phyloP scores from a whole-genome alignment of 2,888 invertebrate genomes.

The Spodoptera picta region DNA sequence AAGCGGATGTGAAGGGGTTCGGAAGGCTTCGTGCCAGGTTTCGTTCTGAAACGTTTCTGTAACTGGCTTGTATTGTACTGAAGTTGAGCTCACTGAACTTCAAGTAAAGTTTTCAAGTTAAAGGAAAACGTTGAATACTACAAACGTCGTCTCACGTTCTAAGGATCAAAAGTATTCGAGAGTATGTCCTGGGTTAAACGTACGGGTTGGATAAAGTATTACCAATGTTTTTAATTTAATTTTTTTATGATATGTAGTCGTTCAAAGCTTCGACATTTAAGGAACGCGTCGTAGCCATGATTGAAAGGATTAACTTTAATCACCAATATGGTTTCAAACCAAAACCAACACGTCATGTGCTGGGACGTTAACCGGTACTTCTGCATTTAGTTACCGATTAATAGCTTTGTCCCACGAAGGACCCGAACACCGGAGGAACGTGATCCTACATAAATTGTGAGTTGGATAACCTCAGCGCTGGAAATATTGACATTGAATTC shows the following conservation, averaged over 20 bases:
- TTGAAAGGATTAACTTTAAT: slow-evolving; percentile 10
- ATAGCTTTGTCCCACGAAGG: slow-evolving; percentile 33
- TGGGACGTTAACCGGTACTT: slow-evolving; percentile 34
- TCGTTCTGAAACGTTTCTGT: slow-evolving; percentile 22
- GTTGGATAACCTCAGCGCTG: slow-evolving; percentile 45
- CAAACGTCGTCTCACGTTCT: neutral
- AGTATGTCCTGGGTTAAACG: too few relatives aligned
- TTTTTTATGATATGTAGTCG: too few relatives aligned
- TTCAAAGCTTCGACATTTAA: neutral
- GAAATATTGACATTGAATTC: slow-evolving; percentile 52
- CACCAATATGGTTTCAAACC: slow-evolving; percentile 4
- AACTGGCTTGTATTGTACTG: slow-evolving; percentile 5
- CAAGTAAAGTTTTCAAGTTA: neutral
- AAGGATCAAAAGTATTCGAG: too few relatives aligned
- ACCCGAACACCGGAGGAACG: slow-evolving; percentile 34
- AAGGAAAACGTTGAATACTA: neutral
- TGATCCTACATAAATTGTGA: slow-evolving; percentile 47
- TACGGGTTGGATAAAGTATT: too few relatives aligned
- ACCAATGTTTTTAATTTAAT: too few relatives aligned
- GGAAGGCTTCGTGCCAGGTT: slow-evolving; percentile 31
- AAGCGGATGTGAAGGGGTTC: slow-evolving; percentile 46
- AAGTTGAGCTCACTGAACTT: slow-evolving; percentile 17
- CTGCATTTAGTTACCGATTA: slow-evolving; percentile 47
- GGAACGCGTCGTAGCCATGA: neutral
- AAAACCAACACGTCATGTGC: slow-evolving; percentile 20